phyloP scores from a whole-genome alignment of 2,888 invertebrate genomes.

The Chrysolina haemoptera region DNA sequence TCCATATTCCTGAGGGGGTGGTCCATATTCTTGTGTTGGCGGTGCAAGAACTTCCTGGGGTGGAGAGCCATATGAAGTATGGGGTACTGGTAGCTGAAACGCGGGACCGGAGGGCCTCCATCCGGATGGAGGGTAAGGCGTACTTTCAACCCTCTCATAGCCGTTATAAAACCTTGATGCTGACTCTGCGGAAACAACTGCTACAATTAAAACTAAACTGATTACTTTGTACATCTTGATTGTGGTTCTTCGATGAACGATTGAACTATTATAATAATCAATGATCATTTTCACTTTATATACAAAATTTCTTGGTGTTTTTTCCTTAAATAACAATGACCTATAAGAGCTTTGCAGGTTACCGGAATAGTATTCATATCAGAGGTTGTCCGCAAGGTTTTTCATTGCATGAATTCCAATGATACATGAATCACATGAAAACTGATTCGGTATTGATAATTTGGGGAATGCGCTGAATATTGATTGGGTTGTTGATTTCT shows the following conservation, averaged over 20 bases:
- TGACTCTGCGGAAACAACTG: background rate
- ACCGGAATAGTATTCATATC: constrained; percentile 27
- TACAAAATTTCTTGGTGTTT: background rate
- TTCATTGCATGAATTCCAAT: constrained; percentile 36
- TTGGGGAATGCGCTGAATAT: constrained; percentile 10
- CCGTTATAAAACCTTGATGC: background rate
- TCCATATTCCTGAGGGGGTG: constrained; percentile 50
- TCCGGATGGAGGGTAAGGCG: constrained; percentile 64
- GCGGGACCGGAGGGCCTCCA: constrained; percentile 66
- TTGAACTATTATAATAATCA: background rate
- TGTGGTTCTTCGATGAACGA: background rate
- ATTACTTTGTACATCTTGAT: background rate
- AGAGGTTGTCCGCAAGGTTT: constrained; percentile 26
- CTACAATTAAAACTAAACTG: constrained; percentile 1
- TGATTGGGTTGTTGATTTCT: background rate
- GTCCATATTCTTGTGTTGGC: constrained; percentile 61
- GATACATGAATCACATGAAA: constrained; percentile 16
- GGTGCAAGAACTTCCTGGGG: constrained; percentile 61
- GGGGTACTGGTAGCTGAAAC: constrained; percentile 62
- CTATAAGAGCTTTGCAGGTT: constrained; percentile 27
- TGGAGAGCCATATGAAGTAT: constrained; percentile 45
- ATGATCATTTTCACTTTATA: background rate
- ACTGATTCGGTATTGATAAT: constrained; percentile 12
- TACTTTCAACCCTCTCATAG: constrained; percentile 37
- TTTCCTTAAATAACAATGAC: constrained; percentile 32